Evolutionary conservation across 2,797 vertebrate species (phyloP).

Genomic region (Myripristis murdjan): DNA sequence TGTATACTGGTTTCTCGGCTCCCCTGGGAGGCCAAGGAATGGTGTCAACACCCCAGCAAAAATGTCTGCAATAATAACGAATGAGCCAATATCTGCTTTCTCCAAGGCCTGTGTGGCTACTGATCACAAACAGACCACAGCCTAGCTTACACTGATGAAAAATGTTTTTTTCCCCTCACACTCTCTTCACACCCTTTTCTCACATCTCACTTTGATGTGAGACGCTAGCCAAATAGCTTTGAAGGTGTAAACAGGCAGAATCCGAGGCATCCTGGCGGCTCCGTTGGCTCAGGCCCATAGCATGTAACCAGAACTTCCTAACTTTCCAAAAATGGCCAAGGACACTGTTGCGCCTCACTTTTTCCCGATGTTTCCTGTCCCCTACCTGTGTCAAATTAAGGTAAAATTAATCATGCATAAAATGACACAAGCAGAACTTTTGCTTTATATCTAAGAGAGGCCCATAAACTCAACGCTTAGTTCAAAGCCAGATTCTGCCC

Average conservation of each 20-base stretch:
- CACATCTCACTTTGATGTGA: neutral
- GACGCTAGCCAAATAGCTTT: neutral
- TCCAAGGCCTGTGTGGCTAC: neutral
- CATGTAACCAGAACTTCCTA: too few relatives aligned
- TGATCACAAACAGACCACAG: neutral
- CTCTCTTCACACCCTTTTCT: neutral
- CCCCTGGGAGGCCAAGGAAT: neutral
- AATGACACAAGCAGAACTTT: too few relatives aligned
- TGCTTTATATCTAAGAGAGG: neutral
- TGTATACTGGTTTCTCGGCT: neutral
- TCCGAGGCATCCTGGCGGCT: too few relatives aligned
- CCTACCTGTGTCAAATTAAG: too few relatives aligned
- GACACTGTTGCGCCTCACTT: too few relatives aligned
- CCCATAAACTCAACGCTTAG: too few relatives aligned
- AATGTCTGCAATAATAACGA: neutral
- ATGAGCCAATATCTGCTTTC: neutral
- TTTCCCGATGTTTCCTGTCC: too few relatives aligned
- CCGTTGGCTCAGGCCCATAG: too few relatives aligned
- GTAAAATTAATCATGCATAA: too few relatives aligned
- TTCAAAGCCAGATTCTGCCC: neutral
- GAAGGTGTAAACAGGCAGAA: neutral
- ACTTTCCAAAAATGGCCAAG: too few relatives aligned
- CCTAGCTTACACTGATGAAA: neutral
- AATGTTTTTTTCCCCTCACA: neutral
- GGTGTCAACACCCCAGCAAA: constrained; percentile 9